A percentile compares a stretch with the other conserved stretches of the same genome.
These are phyloP conservation scores for Aphyosemion australe DNA, from an alignment of 2,113 vertebrate species.

Conservation along the genomic window DNA sequence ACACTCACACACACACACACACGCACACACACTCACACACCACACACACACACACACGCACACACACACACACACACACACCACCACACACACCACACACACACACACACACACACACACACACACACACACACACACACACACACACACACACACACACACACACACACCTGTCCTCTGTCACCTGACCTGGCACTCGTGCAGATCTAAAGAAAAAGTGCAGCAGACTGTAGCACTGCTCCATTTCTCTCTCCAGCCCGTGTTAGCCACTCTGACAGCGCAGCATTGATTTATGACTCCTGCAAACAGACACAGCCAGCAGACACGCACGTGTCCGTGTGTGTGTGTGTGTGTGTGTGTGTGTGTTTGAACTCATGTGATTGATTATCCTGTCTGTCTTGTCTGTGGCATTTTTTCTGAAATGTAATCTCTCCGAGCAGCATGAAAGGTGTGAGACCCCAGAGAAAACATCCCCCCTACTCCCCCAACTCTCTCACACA, in stretches of 20 bases:
- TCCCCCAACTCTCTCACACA: too few species aligned
- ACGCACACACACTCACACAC: slow-evolving; percentile 23
- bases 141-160: slow-evolving; percentile 7
- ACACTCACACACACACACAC: slow-evolving; percentile 27
- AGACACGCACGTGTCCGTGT: slow-evolving; percentile 40
- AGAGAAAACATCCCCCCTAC: slow-evolving; percentile 37
- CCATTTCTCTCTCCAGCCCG: slow-evolving; percentile 48
- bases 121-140: slow-evolving; percentile 6
- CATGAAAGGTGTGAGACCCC: slow-evolving; percentile 71
- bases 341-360: slow-evolving; percentile 17
- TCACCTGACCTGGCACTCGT: slow-evolving; percentile 49
- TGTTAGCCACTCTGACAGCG: slow-evolving; percentile 69
- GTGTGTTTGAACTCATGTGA: slow-evolving; percentile 65
- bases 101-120: slow-evolving; percentile 28
- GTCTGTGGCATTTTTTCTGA: slow-evolving; percentile 72
- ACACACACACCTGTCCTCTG: slow-evolving; percentile 60
- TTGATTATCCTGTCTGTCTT: slow-evolving; percentile 80
- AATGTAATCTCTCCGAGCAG: slow-evolving; percentile 73
- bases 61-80: slow-evolving; percentile 48
- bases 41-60: too few species aligned
- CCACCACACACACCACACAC: too few species aligned
- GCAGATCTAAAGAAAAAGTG: slow-evolving; percentile 22
- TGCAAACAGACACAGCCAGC: slow-evolving; percentile 67
- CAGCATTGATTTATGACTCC: slow-evolving; percentile 77
- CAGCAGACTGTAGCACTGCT: slow-evolving; percentile 44